Conservation (phyloP, 2,113 vertebrate species). For the Sitta europaea region DNA sequence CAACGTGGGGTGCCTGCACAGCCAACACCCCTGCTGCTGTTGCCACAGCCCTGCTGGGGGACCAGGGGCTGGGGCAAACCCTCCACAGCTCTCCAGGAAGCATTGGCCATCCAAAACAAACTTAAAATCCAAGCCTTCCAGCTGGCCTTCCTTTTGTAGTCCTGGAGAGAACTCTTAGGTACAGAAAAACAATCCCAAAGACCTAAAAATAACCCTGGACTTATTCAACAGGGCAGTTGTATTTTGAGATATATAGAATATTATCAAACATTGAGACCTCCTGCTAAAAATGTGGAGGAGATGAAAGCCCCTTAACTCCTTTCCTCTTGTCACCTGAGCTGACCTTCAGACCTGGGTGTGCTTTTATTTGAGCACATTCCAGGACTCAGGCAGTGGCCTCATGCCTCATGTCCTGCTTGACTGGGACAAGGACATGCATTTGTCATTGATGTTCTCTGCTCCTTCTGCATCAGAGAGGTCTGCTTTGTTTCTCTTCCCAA, state of each 20-base stretch:
- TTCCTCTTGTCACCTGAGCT: background rate
- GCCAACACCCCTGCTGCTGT: background rate
- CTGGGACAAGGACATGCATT: background rate
- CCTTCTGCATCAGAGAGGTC: background rate
- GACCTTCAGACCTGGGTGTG: background rate
- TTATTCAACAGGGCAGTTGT: background rate
- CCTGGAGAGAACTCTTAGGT: background rate
- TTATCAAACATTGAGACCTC: background rate
- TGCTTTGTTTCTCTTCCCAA: conserved; percentile 5
- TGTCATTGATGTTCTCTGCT: background rate
- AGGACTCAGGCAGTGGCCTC: background rate
- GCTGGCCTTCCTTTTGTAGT: background rate
- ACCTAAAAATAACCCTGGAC: conserved; percentile 1
- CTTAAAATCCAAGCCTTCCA: background rate
- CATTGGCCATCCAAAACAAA: rapidly evolving
- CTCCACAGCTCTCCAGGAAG: background rate
- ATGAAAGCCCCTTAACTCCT: background rate
- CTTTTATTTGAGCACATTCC: background rate
- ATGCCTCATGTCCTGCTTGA: background rate
- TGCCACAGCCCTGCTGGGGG: background rate
- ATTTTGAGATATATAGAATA: background rate
- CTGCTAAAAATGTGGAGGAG: background rate
- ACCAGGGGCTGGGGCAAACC: background rate
- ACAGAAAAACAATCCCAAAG: background rate
- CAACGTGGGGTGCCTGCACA: rapidly evolving